phyloP scores from a whole-genome alignment of 2,113 vertebrate genomes.

The Rhegmatorhina hoffmannsi region DNA sequence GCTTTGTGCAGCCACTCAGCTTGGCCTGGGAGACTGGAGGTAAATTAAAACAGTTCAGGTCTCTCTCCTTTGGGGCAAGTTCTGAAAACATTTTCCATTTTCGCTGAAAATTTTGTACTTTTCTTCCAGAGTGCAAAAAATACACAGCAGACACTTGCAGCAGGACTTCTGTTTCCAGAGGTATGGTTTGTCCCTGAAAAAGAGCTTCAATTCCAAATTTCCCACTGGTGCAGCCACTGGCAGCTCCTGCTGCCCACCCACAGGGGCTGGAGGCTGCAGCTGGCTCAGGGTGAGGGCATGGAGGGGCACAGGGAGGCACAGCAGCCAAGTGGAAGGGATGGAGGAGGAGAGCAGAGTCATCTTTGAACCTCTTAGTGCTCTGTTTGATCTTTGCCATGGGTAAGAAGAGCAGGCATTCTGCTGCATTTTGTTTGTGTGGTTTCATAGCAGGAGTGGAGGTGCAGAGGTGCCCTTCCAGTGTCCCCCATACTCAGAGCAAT shows the following conservation, averaged over 20 bases:
- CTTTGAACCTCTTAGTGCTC: background rate
- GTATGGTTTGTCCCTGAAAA: background rate
- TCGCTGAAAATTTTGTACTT: background rate
- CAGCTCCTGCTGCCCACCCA: background rate
- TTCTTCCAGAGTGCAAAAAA: background rate
- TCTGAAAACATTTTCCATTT: background rate
- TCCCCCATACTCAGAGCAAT: background rate
- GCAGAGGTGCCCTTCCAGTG: background rate
- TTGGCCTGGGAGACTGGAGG: background rate
- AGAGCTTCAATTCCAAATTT: background rate
- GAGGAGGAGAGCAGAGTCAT: background rate
- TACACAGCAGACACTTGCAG: background rate
- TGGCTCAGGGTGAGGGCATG: accelerated
- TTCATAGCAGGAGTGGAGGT: background rate
- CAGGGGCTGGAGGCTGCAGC: background rate
- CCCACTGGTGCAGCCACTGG: background rate
- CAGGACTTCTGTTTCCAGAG: background rate
- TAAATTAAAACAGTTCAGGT: background rate
- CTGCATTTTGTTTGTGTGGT: background rate
- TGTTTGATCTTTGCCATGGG: background rate
- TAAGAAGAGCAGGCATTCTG: background rate
- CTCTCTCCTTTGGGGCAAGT: background rate
- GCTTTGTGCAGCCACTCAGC: background rate
- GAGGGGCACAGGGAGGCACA: background rate
- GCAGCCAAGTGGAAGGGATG: background rate